Conservation (phyloP, 2,888 invertebrate genomes). For the Lithodes maja region DNA sequence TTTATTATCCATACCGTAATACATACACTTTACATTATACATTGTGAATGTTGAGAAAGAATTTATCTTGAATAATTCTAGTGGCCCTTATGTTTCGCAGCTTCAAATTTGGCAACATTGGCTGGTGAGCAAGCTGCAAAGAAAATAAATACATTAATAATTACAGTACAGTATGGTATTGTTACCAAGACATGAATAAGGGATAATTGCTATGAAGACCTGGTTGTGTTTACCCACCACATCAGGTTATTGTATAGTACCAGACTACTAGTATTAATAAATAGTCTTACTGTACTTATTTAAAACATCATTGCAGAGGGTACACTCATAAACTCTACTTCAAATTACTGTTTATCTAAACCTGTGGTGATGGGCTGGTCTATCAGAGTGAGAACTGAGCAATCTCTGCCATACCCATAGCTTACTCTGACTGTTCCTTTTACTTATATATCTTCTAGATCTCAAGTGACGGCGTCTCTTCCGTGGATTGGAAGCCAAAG, state of each 20-base stretch:
- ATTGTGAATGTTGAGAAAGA: slow-evolving; percentile 6
- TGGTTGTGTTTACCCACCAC: too few species aligned
- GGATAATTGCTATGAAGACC: background rate
- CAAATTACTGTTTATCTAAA: too few species aligned
- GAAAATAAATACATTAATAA: background rate
- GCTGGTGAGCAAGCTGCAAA: slow-evolving; percentile 32
- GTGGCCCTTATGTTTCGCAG: background rate
- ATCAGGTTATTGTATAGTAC: background rate
- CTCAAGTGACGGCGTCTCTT: too few species aligned
- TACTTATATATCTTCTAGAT: too few species aligned
- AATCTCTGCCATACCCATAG: too few species aligned
- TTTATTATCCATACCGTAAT: slow-evolving; percentile 30
- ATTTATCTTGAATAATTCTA: background rate
- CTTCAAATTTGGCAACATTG: slow-evolving; percentile 37
- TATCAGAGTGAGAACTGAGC: too few species aligned
- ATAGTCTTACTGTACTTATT: background rate
- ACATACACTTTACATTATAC: background rate
- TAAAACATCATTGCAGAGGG: too few species aligned
- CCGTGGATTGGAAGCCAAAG: too few species aligned
- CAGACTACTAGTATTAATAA: background rate
- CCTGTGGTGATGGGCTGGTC: too few species aligned
- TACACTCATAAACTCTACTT: too few species aligned
- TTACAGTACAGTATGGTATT: background rate
- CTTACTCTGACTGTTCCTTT: too few species aligned
- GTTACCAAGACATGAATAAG: background rate